Percentiles rank a stretch among this genome's conserved stretches.
These are phyloP conservation scores for Mormyrus iriodes DNA, from an alignment of 2,113 vertebrate species.

Conservation along the genomic window DNA sequence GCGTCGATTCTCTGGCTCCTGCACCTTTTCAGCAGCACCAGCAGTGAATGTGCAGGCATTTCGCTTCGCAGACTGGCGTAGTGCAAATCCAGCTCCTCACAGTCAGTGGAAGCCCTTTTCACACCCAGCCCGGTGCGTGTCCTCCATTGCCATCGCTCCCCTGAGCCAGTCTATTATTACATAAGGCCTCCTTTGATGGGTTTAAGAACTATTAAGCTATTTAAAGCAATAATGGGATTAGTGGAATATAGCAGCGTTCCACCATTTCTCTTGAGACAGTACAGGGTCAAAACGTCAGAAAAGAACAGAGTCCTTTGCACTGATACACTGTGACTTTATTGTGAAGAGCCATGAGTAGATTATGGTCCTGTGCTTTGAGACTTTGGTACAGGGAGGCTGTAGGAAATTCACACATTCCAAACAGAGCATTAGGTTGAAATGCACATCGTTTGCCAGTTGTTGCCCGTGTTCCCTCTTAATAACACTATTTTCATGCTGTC, in stretches of 20 bases:
- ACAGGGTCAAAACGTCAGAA: not conserved
- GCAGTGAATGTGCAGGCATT: not conserved
- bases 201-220: not conserved
- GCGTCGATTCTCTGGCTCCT: not conserved
- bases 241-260: not conserved
- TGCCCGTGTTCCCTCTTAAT: not conserved
- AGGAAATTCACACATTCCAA: not conserved
- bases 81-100: not conserved
- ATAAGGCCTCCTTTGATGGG: conserved; percentile 6
- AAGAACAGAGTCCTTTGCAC: not conserved
- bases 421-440: not conserved
- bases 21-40: not conserved
- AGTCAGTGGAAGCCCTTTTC: not conserved
- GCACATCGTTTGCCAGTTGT: not conserved
- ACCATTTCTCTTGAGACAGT: not conserved
- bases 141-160: not conserved
- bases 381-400: not conserved
- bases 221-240: conserved; percentile 9
- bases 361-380: not conserved
- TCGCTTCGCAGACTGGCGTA: not conserved
- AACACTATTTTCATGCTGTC: not conserved
- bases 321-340: not conserved
- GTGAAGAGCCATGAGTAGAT: not conserved
- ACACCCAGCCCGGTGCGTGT: not conserved
- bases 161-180: not conserved